Conservation (phyloP, 2,797 vertebrate genomes). For the Tiaroga cobitis region DNA sequence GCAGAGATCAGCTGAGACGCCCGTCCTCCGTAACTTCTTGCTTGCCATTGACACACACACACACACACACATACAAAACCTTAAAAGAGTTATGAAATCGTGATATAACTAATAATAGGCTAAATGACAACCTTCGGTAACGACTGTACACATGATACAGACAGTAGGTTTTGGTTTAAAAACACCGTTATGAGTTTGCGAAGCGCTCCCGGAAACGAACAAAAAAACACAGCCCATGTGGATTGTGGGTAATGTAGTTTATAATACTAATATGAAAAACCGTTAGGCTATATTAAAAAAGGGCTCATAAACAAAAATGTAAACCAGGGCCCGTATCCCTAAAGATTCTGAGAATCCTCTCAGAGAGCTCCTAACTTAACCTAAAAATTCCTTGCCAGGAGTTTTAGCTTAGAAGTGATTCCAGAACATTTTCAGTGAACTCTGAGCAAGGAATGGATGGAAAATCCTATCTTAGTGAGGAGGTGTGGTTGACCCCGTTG, state of each 20-base stretch:
- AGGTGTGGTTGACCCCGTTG: too few species aligned
- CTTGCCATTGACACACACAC: slow-evolving; percentile 69
- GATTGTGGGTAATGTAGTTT: slow-evolving; percentile 28
- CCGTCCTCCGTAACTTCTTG: slow-evolving; percentile 79
- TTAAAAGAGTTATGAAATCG: background rate
- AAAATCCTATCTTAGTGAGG: too few species aligned
- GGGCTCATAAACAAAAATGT: background rate
- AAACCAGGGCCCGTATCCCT: too few species aligned
- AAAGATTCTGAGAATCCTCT: too few species aligned
- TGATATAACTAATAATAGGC: background rate
- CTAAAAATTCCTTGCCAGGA: too few species aligned
- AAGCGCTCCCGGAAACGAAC: slow-evolving; percentile 8
- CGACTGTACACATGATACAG: background rate
- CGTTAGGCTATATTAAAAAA: background rate
- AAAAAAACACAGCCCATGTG: background rate
- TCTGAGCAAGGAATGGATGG: too few species aligned
- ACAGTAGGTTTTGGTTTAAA: background rate
- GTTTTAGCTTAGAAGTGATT: too few species aligned
- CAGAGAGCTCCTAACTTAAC: too few species aligned
- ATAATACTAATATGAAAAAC: background rate
- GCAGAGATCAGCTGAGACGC: slow-evolving; percentile 76
- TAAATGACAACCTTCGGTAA: background rate
- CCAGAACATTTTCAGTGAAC: too few species aligned
- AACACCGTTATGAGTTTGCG: background rate
- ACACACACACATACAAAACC: background rate